These are phyloP conservation scores for Delichon dasypus DNA, from an alignment of 2,797 vertebrate species.

Conservation along the genomic window DNA sequence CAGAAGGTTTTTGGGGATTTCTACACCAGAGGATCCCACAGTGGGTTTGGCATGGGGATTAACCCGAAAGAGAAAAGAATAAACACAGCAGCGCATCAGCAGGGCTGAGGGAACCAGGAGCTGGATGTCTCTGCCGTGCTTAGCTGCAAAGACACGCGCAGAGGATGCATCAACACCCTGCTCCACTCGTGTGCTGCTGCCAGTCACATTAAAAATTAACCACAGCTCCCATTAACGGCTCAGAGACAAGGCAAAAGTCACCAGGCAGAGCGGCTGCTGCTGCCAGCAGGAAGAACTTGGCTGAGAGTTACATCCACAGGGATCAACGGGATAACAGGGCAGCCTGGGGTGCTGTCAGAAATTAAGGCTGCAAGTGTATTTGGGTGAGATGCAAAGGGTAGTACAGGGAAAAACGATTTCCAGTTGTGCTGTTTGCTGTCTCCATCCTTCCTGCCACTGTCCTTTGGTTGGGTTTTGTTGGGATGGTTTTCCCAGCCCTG, in stretches of 20 bases:
- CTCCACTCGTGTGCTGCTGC: neutral
- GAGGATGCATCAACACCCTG: neutral
- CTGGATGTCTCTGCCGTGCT: neutral
- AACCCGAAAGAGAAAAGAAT: neutral
- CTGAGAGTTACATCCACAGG: fast-evolving
- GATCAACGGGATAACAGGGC: neutral
- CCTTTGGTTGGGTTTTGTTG: neutral
- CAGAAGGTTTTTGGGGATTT: neutral
- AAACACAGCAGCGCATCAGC: neutral
- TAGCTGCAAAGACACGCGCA: neutral
- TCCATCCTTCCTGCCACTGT: neutral
- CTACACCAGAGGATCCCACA: fast-evolving
- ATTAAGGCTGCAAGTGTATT: neutral
- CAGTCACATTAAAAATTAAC: slow-evolving; percentile 1
- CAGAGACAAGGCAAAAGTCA: neutral
- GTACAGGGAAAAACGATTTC: neutral
- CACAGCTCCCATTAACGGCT: neutral
- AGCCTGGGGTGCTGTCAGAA: neutral
- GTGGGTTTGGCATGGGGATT: neutral
- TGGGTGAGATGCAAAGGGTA: neutral
- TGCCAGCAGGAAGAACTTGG: neutral
- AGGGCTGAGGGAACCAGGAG: neutral
- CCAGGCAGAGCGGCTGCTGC: neutral
- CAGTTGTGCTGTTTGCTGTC: neutral
- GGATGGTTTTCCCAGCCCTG: neutral